A percentile compares a stretch with the other conserved stretches of the same genome.
These are phyloP conservation scores for Drosophila histrio DNA, from an alignment of 2,888 invertebrate genomes.

Conservation along the genomic window DNA sequence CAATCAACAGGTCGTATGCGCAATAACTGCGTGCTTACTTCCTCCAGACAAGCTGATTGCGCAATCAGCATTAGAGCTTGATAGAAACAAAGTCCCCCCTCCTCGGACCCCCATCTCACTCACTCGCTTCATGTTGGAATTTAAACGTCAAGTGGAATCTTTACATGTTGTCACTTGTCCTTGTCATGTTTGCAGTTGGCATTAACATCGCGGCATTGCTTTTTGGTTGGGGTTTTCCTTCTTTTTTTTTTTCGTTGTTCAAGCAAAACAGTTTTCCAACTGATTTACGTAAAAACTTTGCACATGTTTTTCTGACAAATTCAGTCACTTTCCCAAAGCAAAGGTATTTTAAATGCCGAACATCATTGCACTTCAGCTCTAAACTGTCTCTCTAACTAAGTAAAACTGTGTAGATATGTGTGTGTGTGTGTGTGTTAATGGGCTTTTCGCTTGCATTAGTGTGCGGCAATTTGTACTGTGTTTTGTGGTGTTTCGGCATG, in stretches of 20 bases:
- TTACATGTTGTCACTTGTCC: constrained; percentile 68
- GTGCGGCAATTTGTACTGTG: constrained; percentile 55
- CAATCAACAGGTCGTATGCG: constrained; percentile 59
- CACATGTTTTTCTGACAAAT: constrained; percentile 27
- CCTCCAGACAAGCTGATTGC: constrained; percentile 54
- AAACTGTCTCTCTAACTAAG: constrained; percentile 3
- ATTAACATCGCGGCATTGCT: constrained; percentile 46
- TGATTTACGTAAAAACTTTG: constrained; percentile 33
- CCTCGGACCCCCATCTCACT: neutral
- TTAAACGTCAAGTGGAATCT: constrained; percentile 68
- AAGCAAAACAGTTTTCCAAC: constrained; percentile 45
- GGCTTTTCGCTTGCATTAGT: constrained; percentile 20
- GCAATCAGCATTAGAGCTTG: constrained; percentile 65
- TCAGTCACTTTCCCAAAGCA: constrained; percentile 4
- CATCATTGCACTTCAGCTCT: constrained; percentile 53
- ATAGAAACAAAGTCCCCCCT: constrained; percentile 30
- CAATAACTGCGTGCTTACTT: constrained; percentile 26
- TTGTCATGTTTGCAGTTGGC: constrained; percentile 72
- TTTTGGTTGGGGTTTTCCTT: too few relatives aligned
- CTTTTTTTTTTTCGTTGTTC: constrained; percentile 18
- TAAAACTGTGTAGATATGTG: too few relatives aligned
- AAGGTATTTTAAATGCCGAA: constrained; percentile 22
- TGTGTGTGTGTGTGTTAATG: constrained; percentile 31
- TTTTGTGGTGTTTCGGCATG: constrained; percentile 66
- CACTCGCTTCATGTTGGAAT: constrained; percentile 38